phyloP scores from a whole-genome alignment of 2,113 vertebrate species.

The Acrocephalus arundinaceus region DNA sequence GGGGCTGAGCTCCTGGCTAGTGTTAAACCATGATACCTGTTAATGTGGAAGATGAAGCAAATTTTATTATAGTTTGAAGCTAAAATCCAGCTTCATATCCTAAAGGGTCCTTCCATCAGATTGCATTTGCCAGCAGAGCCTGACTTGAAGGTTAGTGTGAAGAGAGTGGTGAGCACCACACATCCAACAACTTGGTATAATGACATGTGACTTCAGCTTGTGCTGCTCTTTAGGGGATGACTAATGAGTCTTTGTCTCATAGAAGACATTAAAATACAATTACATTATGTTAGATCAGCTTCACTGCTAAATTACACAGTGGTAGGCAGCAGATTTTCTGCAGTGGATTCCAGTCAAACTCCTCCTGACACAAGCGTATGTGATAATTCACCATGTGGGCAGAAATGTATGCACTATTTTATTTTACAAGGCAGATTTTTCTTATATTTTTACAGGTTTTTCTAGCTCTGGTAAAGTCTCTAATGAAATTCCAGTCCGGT shows the following conservation, averaged over 20 bases:
- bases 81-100: background rate
- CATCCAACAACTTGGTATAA: background rate
- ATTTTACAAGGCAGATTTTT: constrained; percentile 43
- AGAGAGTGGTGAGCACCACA: background rate
- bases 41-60: background rate
- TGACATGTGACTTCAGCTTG: constrained; percentile 32
- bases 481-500: constrained; percentile 68
- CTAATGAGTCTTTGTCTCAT: constrained; percentile 49
- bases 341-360: constrained; percentile 48
- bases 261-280: constrained; percentile 59
- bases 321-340: background rate
- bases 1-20: background rate
- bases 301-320: constrained; percentile 37
- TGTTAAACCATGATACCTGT: background rate
- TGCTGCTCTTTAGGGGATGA: constrained; percentile 55
- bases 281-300: constrained; percentile 56
- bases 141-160: background rate
- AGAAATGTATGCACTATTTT: background rate
- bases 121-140: background rate
- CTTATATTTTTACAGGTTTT: background rate
- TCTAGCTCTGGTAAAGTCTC: background rate
- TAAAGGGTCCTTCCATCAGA: background rate
- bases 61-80: background rate
- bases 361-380: constrained; percentile 55
- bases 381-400: constrained; percentile 1